Conservation (phyloP, 2,797 vertebrate genomes). For the Sebastes vulpes region DNA sequence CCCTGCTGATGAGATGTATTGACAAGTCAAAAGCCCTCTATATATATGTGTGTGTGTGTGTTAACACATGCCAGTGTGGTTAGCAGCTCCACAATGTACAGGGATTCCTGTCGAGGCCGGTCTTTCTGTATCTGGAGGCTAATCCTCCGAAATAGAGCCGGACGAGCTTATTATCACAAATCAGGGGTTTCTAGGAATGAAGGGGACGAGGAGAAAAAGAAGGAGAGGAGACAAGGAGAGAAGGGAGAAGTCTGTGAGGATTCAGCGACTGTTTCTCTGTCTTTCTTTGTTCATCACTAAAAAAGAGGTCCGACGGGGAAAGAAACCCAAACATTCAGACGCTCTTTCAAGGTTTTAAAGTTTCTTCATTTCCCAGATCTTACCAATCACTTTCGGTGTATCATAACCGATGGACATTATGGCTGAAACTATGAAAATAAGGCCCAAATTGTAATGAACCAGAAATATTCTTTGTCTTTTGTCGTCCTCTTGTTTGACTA, state of each 20-base stretch:
- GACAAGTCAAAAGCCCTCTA: conserved; percentile 24
- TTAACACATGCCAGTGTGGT: conserved; percentile 20
- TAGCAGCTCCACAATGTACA: conserved; percentile 42
- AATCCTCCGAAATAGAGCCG: conserved; percentile 30
- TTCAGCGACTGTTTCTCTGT: not conserved
- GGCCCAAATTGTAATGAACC: not conserved
- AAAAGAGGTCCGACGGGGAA: too few species aligned
- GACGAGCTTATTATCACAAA: conserved; percentile 35
- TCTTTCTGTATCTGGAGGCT: conserved; percentile 25
- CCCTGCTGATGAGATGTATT: conserved; percentile 21
- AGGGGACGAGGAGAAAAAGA: not conserved
- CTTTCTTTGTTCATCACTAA: too few species aligned
- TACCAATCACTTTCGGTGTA: not conserved
- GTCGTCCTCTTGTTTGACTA: not conserved
- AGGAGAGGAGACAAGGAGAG: not conserved
- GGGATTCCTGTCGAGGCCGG: conserved; percentile 34
- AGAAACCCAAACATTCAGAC: too few species aligned
- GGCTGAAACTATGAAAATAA: not conserved
- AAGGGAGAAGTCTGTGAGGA: not conserved
- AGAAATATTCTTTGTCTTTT: not conserved
- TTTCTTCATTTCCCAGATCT: too few species aligned
- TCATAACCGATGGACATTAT: not conserved
- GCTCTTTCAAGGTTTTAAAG: not conserved
- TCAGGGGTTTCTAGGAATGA: conserved; percentile 36
- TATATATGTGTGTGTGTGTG: not conserved